Percentiles rank a stretch among this genome's conserved stretches.
These are phyloP conservation scores for Leptodirus hochenwartii DNA, from an alignment of 2,888 invertebrate genomes.

Conservation along the genomic window DNA sequence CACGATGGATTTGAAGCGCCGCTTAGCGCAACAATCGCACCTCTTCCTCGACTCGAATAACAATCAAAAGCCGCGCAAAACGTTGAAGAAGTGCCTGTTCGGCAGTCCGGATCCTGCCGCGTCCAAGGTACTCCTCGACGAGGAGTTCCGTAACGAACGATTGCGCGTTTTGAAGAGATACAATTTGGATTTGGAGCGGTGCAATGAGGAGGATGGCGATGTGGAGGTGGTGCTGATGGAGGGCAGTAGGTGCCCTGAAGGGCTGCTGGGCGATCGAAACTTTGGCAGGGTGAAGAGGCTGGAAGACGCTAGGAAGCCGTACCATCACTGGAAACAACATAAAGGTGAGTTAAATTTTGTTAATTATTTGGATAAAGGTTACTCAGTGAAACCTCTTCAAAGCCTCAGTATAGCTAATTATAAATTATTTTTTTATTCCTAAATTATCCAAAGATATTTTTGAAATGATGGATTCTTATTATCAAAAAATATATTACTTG, in stretches of 20 bases:
- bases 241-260: slow-evolving; percentile 10
- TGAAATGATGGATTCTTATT: no score
- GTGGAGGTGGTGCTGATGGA: slow-evolving; percentile 8
- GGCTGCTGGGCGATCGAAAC: neutral
- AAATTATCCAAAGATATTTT: no score
- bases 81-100: slow-evolving; percentile 39
- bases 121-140: slow-evolving; percentile 36
- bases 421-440: no score
- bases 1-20: no score
- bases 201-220: slow-evolving; percentile 11
- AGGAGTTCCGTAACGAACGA: slow-evolving; percentile 37
- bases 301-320: slow-evolving; percentile 10
- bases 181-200: slow-evolving; percentile 36
- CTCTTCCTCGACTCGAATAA: slow-evolving; percentile 9
- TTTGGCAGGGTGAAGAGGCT: slow-evolving; percentile 5
- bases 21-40: slow-evolving; percentile 6
- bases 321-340: no score
- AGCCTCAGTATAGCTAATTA: no score
- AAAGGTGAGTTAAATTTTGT: no score
- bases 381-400: no score
- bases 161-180: slow-evolving; percentile 38
- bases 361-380: no score
- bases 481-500: no score
- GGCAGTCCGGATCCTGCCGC: slow-evolving; percentile 39
- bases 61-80: slow-evolving; percentile 19